Evolutionary conservation across 2,888 invertebrate genomes (phyloP).

Genomic region (Calameuta pallipes): DNA sequence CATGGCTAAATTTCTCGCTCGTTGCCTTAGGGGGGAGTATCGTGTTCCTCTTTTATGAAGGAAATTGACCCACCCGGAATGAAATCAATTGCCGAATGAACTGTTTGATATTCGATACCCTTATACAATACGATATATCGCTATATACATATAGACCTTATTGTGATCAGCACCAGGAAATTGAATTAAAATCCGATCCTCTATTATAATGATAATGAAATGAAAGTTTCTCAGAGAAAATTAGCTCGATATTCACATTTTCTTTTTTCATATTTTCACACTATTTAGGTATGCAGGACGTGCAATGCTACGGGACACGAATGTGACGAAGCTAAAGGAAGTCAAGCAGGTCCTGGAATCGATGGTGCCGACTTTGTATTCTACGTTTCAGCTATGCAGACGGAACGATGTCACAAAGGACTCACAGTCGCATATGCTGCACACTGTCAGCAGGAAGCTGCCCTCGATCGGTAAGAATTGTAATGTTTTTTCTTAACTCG

Average conservation of each 20-base stretch:
- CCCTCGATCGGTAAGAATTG: conserved; percentile 80
- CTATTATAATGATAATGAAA: not conserved
- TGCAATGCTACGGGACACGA: conserved; percentile 89
- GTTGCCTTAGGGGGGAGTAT: not conserved
- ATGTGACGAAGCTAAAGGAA: conserved; percentile 73
- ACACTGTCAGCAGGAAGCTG: conserved; percentile 96
- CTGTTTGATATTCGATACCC: not conserved
- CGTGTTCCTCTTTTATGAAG: not conserved
- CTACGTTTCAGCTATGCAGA: conserved; percentile 95
- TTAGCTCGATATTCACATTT: not conserved
- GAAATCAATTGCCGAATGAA: not conserved
- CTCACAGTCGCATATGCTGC: conserved; percentile 97
- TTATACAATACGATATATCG: not conserved
- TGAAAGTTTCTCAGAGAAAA: not conserved
- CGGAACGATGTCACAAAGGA: conserved; percentile 90
- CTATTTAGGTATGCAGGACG: conserved; percentile 81
- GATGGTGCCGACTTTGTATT: conserved; percentile 93
- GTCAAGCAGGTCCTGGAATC: conserved; percentile 75
- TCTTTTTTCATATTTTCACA: conserved; percentile 15
- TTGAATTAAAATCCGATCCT: not conserved
- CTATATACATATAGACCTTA: not conserved
- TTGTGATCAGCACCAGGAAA: not conserved
- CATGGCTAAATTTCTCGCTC: not conserved
- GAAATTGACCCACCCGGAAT: not conserved
- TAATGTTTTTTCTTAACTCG: too few species aligned